A percentile compares a stretch with the other conserved stretches of the same genome.
Conservation (phyloP, 1,140 invertebrate species). For the Semibalanus balanoides region DNA sequence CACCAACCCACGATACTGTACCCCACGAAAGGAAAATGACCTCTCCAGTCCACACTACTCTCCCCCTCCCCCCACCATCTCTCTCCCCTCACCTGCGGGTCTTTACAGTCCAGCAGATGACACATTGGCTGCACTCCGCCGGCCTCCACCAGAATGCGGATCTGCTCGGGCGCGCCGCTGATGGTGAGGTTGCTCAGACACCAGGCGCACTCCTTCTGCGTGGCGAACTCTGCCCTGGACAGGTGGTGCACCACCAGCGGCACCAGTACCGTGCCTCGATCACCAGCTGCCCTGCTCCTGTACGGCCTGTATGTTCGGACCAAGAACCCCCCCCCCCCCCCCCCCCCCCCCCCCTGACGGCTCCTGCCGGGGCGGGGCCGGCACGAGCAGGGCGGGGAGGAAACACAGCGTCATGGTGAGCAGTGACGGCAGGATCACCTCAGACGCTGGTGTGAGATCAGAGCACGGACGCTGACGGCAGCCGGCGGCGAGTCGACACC, state of each 20-base stretch:
- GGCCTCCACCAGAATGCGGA: slow-evolving; percentile 58
- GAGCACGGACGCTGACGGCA: too few species aligned
- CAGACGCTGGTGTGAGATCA: too few species aligned
- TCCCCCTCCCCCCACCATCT: too few species aligned
- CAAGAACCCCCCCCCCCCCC: slow-evolving; percentile 99
- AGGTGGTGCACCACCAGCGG: slow-evolving; percentile 90
- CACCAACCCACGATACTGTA: too few species aligned
- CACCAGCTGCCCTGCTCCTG: slow-evolving; percentile 87
- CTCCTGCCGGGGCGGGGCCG: too few species aligned
- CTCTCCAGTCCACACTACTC: too few species aligned
- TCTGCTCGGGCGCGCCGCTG: slow-evolving; percentile 54
- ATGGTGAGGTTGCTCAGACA: slow-evolving; percentile 97
- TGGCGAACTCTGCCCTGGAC: slow-evolving; percentile 88
- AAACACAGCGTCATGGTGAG: too few species aligned
- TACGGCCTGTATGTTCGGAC: slow-evolving; percentile 98
- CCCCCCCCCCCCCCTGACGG: too few species aligned
- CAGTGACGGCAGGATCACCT: too few species aligned
- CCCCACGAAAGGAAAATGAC: background rate
- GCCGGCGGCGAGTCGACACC: too few species aligned
- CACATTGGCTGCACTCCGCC: slow-evolving; percentile 85
- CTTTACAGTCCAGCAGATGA: slow-evolving; percentile 73
- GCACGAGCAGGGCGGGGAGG: too few species aligned
- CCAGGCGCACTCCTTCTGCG: slow-evolving; percentile 98
- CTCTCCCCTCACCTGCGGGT: slow-evolving; percentile 43
- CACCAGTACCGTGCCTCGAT: slow-evolving; percentile 85